Evolutionary conservation across 2,888 invertebrate genomes (phyloP).

Genomic region (Drosophila nr. perissopoda): DNA sequence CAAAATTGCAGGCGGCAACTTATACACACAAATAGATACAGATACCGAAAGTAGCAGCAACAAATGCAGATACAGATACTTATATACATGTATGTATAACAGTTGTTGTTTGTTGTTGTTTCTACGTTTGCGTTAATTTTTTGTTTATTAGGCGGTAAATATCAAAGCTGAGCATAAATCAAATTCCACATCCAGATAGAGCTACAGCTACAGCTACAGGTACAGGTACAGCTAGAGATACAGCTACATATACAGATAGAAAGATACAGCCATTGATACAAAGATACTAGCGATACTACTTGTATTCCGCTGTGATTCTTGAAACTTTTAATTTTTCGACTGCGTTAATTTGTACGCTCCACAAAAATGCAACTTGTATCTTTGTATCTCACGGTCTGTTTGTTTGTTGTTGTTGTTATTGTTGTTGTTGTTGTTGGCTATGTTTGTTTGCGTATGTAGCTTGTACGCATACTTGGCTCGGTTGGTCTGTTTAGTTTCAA

Average conservation of each 20-base stretch:
- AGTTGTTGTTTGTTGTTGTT: conserved; percentile 27
- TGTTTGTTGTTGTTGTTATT: conserved; percentile 66
- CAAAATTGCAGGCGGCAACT: conserved; percentile 49
- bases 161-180: conserved; percentile 80
- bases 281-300: conserved; percentile 8
- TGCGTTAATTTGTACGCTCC: conserved; percentile 74
- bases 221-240: conserved; percentile 14
- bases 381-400: conserved; percentile 75
- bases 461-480: conserved; percentile 58
- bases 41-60: conserved; percentile 56
- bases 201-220: conserved; percentile 8
- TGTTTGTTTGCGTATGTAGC: conserved; percentile 53
- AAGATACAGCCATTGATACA: conserved; percentile 20
- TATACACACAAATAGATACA: conserved; percentile 50
- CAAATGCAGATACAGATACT: conserved; percentile 38
- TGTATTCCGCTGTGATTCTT: conserved; percentile 27
- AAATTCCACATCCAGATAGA: conserved; percentile 54
- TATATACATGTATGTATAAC: conserved; percentile 5
- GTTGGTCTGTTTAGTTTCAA: conserved; percentile 76
- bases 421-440: conserved; percentile 15
- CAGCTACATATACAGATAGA: conserved; percentile 8
- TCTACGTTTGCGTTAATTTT: conserved; percentile 75
- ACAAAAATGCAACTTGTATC: conserved; percentile 74
- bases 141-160: conserved; percentile 81
- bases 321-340: conserved; percentile 62